Percentiles rank a stretch among this genome's conserved stretches.
Evolutionary conservation across 2,888 invertebrate genomes (phyloP).

Genomic region (Thecophora atra): DNA sequence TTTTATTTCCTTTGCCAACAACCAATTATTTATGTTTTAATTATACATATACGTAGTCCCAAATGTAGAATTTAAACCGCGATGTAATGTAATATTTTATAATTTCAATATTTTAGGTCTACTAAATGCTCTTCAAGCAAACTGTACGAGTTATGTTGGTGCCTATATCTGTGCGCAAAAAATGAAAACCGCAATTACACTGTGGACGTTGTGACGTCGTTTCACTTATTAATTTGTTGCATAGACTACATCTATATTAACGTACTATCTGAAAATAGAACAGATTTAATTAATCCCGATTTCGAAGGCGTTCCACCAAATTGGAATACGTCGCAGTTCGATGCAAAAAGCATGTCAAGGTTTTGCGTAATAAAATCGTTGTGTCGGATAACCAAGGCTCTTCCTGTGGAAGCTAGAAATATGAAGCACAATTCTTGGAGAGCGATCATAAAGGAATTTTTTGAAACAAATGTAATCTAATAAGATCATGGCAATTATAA

Average conservation of each 20-base stretch:
- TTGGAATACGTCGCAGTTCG: slow-evolving; percentile 71
- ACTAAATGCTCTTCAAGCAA: slow-evolving; percentile 83
- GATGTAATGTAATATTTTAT: too few species aligned
- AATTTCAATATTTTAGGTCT: slow-evolving; percentile 51
- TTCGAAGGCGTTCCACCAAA: slow-evolving; percentile 81
- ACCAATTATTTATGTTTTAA: too few species aligned
- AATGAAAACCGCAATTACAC: slow-evolving; percentile 86
- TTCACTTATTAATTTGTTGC: slow-evolving; percentile 89
- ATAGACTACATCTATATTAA: slow-evolving; percentile 91
- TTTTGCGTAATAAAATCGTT: slow-evolving; percentile 86
- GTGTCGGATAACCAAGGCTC: slow-evolving; percentile 83
- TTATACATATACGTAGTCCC: too few species aligned
- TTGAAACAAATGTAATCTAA: slow-evolving; percentile 56
- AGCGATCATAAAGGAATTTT: slow-evolving; percentile 74
- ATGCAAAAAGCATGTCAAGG: slow-evolving; percentile 66
- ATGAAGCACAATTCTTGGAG: slow-evolving; percentile 90
- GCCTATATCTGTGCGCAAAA: slow-evolving; percentile 88
- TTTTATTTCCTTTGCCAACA: too few species aligned
- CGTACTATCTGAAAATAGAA: slow-evolving; percentile 80
- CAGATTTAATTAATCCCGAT: slow-evolving; percentile 85
- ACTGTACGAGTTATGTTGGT: slow-evolving; percentile 94
- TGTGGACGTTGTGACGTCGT: slow-evolving; percentile 93
- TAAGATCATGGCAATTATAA: background rate
- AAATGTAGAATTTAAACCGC: too few species aligned
- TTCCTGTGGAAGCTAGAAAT: slow-evolving; percentile 87